Evolutionary conservation across 2,113 vertebrate species (phyloP).

Genomic region (Henicopernis longicauda): DNA sequence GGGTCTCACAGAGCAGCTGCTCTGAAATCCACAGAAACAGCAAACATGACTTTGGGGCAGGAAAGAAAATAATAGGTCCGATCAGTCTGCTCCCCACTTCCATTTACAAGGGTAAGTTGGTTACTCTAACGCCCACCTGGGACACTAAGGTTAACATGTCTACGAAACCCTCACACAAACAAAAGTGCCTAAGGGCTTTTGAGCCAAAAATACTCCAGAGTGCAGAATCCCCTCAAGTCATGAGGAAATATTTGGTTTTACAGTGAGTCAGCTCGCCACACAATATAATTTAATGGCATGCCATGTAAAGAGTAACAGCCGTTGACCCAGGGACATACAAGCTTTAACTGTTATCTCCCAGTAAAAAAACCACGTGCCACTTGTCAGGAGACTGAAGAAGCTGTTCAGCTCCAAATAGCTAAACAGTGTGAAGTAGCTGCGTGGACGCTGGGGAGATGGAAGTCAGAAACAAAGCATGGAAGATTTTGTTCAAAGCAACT

Average conservation of each 20-base stretch:
- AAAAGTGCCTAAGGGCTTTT: not conserved
- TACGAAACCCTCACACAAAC: not conserved
- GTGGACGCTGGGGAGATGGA: not conserved
- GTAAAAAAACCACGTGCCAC: fast-evolving
- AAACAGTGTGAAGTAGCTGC: fast-evolving
- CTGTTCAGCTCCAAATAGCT: not conserved
- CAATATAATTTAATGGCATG: not conserved
- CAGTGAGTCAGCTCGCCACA: not conserved
- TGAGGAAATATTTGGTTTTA: not conserved
- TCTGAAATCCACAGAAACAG: not conserved
- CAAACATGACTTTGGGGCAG: not conserved
- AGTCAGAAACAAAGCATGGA: not conserved
- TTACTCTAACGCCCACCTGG: not conserved
- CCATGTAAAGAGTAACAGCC: not conserved
- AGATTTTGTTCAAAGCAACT: not conserved
- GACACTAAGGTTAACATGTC: not conserved
- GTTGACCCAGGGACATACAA: not conserved
- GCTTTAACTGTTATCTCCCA: not conserved
- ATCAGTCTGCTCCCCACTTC: not conserved
- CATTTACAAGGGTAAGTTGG: not conserved
- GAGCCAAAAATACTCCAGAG: not conserved
- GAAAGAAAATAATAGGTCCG: not conserved
- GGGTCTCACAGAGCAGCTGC: not conserved
- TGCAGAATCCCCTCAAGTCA: not conserved
- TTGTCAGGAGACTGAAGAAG: not conserved